phyloP scores from a whole-genome alignment of 2,888 invertebrate species.

The Thyatira batis region DNA sequence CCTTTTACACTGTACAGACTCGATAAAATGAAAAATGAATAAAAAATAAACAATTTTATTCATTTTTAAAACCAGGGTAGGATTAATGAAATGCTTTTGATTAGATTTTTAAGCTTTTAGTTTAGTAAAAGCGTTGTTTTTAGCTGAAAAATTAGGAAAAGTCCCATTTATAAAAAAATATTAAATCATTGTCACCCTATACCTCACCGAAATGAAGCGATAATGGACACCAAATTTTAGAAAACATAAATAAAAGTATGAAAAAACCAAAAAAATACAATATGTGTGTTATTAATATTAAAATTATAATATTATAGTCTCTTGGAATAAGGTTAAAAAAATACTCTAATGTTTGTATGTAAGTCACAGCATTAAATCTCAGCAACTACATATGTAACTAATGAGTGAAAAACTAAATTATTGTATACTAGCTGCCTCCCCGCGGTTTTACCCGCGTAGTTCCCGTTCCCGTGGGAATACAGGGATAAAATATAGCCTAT shows the following conservation, averaged over 20 bases:
- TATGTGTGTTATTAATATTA: background rate
- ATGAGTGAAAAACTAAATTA: too few species aligned
- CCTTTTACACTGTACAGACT: slow-evolving; percentile 76
- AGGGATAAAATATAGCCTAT: too few species aligned
- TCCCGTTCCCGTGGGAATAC: too few species aligned
- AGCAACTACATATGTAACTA: too few species aligned
- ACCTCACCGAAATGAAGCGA: slow-evolving; percentile 1
- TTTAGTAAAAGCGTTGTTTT: slow-evolving; percentile 6
- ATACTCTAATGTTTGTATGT: too few species aligned
- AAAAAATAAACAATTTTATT: slow-evolving; percentile 3
- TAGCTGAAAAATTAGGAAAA: background rate
- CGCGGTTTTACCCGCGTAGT: too few species aligned
- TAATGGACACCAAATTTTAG: slow-evolving; percentile 1
- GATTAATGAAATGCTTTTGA: slow-evolving; percentile 69
- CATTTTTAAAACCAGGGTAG: slow-evolving; percentile 44
- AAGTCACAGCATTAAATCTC: too few species aligned
- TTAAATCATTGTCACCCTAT: background rate
- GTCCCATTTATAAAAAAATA: background rate
- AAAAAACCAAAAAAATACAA: background rate
- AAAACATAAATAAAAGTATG: slow-evolving; percentile 2
- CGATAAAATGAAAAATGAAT: slow-evolving; percentile 47
- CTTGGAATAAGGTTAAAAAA: background rate
- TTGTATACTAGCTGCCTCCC: too few species aligned
- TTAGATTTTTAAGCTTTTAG: slow-evolving; percentile 46
- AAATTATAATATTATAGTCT: background rate